Evolutionary conservation across 37 sponge, comb jelly and placozoan species (phyloP).

Genomic region (Mnemiopsis leidyi): DNA sequence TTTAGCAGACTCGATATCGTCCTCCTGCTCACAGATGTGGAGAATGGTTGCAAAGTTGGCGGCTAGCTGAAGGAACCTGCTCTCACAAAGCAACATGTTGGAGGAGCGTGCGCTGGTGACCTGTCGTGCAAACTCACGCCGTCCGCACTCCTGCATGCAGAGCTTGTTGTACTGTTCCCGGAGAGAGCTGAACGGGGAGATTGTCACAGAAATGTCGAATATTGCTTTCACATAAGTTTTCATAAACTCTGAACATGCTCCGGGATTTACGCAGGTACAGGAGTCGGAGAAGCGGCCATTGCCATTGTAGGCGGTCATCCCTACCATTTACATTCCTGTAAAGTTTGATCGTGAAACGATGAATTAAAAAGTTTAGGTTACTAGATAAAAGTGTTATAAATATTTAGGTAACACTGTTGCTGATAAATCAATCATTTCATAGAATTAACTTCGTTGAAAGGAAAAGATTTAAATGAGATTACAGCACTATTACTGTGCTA

Average conservation of each 20-base stretch:
- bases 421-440: no score
- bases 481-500: no score
- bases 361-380: no score
- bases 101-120: not conserved
- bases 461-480: no score
- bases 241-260: not conserved
- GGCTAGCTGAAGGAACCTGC: slow-evolving; percentile 12
- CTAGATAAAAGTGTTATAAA: no score
- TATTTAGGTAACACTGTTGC: no score
- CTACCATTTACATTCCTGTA: not conserved
- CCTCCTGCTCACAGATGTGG: slow-evolving; percentile 45
- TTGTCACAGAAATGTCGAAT: not conserved
- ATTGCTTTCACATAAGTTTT: not conserved
- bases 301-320: not conserved
- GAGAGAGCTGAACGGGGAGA: slow-evolving; percentile 29
- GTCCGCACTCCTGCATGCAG: slow-evolving; percentile 48
- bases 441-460: no score
- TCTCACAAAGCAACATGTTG: not conserved
- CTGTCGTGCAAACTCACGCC: slow-evolving; percentile 32
- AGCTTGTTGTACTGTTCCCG: slow-evolving; percentile 26
- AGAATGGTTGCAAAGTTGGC: slow-evolving; percentile 63
- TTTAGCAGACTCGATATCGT: slow-evolving; percentile 44
- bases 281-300: not conserved
- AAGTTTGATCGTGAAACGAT: not conserved
- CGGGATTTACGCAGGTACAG: not conserved